Evolutionary conservation across 2,888 invertebrate species (phyloP).

Genomic region (Torymus aiolomorphi): DNA sequence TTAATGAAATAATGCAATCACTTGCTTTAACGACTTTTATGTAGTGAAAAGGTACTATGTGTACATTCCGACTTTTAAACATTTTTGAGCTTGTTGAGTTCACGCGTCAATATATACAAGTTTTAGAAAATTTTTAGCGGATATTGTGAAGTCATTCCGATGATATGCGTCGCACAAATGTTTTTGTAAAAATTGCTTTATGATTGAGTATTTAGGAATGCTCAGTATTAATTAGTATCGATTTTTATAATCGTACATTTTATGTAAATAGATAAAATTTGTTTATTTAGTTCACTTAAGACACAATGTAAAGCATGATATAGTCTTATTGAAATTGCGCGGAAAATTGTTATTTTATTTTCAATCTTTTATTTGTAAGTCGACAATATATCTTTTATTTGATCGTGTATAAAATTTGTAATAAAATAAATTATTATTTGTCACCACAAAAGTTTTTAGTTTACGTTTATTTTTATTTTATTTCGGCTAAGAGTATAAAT

Average conservation of each 20-base stretch:
- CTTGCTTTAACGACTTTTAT: conserved; percentile 45
- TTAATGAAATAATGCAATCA: conserved; percentile 21
- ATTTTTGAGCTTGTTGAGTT: conserved; percentile 30
- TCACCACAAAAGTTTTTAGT: too few relatives aligned
- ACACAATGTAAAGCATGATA: too few relatives aligned
- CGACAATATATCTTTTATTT: not conserved
- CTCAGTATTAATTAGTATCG: conserved; percentile 50
- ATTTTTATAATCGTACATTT: conserved; percentile 11
- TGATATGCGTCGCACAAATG: conserved; percentile 10
- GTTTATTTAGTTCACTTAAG: conserved; percentile 6
- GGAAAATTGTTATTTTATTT: too few relatives aligned
- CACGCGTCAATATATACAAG: conserved; percentile 17
- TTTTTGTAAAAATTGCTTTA: conserved; percentile 15
- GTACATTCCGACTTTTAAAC: conserved; percentile 33
- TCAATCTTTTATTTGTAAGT: too few relatives aligned
- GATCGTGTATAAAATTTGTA: not conserved
- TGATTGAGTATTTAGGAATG: conserved; percentile 21
- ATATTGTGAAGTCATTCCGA: conserved; percentile 27
- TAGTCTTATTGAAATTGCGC: too few relatives aligned
- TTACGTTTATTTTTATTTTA: not conserved
- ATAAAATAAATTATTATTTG: not conserved
- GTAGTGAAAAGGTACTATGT: conserved; percentile 5
- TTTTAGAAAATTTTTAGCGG: conserved; percentile 39
- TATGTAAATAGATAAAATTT: conserved; percentile 7
- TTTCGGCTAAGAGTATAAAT: conserved; percentile 3